Evolutionary conservation across 2,113 vertebrate genomes (phyloP).

Genomic region (Hyperopisus bebe): DNA sequence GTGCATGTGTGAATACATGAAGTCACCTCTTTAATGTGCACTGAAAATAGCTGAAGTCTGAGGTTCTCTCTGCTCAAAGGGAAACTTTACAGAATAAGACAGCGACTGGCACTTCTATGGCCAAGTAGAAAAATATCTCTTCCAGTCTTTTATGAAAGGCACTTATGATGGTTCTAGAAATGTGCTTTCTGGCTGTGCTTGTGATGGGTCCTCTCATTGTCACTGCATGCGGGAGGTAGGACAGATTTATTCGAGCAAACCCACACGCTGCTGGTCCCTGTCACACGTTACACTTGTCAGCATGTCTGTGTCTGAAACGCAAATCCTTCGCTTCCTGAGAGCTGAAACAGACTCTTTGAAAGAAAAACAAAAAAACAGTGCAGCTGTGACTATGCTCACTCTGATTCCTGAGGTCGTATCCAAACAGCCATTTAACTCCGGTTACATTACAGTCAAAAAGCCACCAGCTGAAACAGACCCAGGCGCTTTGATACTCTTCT

Average conservation of each 20-base stretch:
- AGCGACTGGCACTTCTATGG: slow-evolving; percentile 43
- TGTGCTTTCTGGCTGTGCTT: slow-evolving; percentile 37
- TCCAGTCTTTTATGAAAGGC: slow-evolving; percentile 40
- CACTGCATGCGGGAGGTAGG: background rate
- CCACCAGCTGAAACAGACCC: background rate
- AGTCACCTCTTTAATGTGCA: slow-evolving; percentile 7
- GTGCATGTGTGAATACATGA: background rate
- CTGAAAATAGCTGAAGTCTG: slow-evolving; percentile 19
- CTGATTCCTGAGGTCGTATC: background rate
- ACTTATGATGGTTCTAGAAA: slow-evolving; percentile 32
- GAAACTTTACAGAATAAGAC: slow-evolving; percentile 32
- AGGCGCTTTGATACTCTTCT: background rate
- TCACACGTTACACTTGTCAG: background rate
- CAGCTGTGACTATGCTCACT: background rate
- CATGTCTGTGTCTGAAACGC: background rate
- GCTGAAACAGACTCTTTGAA: background rate
- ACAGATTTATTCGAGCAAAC: background rate
- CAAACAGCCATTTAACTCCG: background rate
- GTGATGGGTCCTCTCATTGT: slow-evolving; percentile 19
- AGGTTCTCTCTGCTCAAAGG: slow-evolving; percentile 28
- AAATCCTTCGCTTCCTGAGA: background rate
- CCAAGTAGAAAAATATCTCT: slow-evolving; percentile 45
- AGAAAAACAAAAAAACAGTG: background rate
- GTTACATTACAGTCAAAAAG: background rate
- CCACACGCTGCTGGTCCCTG: background rate